Conservation (phyloP, 1,140 invertebrate species). For the Andricus grossulariae region DNA sequence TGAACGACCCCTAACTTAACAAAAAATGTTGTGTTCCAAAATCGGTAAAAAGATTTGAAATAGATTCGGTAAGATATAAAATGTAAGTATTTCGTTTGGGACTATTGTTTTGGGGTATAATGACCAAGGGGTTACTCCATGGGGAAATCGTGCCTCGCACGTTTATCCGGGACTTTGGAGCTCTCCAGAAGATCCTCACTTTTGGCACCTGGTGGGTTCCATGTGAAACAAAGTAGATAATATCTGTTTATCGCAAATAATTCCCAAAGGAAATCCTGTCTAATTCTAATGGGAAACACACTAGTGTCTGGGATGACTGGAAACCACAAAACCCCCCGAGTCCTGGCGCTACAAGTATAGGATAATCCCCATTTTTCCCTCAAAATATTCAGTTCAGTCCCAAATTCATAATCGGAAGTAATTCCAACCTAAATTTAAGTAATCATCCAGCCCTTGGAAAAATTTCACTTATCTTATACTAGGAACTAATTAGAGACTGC, state of each 20-base stretch:
- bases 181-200: background rate
- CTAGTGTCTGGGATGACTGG: background rate
- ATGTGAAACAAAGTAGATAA: constrained; percentile 19
- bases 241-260: constrained; percentile 42
- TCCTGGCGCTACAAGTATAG: background rate
- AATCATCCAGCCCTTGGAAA: too few relatives aligned
- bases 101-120: background rate
- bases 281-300: constrained; percentile 32
- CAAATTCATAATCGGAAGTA: background rate
- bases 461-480: too few relatives aligned
- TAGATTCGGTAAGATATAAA: too few relatives aligned
- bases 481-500: too few relatives aligned
- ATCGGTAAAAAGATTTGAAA: too few relatives aligned
- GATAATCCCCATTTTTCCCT: constrained; percentile 20
- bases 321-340: constrained; percentile 10
- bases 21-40: too few relatives aligned
- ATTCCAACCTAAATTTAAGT: too few relatives aligned
- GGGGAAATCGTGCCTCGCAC: constrained; percentile 29
- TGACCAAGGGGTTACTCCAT: background rate
- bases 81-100: background rate
- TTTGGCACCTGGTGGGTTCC: constrained; percentile 9
- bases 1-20: too few relatives aligned
- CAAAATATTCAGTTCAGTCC: constrained; percentile 32
- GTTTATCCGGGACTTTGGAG: constrained; percentile 37
- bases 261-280: constrained; percentile 31